Evolutionary conservation across 1,140 invertebrate species (phyloP).

Genomic region (Listronotus bonariensis): DNA sequence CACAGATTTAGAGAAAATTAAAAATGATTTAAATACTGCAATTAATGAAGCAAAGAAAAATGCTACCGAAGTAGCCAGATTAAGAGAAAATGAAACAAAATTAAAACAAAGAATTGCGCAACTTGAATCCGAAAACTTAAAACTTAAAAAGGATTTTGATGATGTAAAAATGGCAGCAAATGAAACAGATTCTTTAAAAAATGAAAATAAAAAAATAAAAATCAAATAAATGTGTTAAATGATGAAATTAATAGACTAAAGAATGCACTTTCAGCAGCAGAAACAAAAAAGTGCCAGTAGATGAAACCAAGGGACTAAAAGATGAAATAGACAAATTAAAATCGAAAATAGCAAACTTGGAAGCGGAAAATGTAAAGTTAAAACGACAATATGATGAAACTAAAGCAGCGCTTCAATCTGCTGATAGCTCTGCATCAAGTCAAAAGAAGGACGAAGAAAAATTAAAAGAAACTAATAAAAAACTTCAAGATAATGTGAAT

Average conservation of each 20-base stretch:
- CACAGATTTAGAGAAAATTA: conserved; percentile 19
- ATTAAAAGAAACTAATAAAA: conserved; percentile 10
- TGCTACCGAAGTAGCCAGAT: background rate
- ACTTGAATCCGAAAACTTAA: conserved; percentile 30
- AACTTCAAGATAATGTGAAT: background rate
- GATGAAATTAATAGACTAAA: conserved; percentile 23
- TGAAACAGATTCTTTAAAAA: background rate
- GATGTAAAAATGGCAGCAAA: conserved; percentile 10
- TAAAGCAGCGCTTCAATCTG: conserved; percentile 6
- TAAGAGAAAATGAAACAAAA: conserved; percentile 25
- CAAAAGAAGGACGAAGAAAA: conserved; percentile 18
- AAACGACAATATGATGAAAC: conserved; percentile 19
- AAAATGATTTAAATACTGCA: conserved; percentile 16
- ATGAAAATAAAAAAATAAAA: conserved; percentile 30
- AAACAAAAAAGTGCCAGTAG: background rate
- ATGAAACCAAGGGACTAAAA: conserved; percentile 4
- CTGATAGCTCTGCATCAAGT: background rate
- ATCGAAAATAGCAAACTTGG: conserved; percentile 23
- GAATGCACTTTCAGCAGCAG: background rate
- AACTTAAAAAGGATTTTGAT: conserved; percentile 28
- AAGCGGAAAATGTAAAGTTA: conserved; percentile 19
- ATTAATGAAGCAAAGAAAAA: conserved; percentile 12
- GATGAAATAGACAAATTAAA: conserved; percentile 26
- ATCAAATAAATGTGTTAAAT: conserved; percentile 23
- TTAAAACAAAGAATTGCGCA: conserved; percentile 34